Evolutionary conservation across 2,113 vertebrate genomes (phyloP).

Genomic region (Calcarius ornatus): DNA sequence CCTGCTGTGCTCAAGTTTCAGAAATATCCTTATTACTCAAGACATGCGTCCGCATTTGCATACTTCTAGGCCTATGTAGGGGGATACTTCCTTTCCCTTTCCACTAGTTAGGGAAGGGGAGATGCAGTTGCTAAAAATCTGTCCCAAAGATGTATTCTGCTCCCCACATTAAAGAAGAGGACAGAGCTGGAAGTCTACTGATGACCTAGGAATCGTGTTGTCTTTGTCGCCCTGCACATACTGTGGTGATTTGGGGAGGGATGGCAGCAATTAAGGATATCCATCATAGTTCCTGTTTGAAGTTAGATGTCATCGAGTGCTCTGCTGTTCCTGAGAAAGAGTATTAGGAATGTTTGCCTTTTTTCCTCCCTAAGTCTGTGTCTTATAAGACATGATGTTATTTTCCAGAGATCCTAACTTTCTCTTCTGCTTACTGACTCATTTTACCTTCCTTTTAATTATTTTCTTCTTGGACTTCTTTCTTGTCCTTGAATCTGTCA

Average conservation of each 20-base stretch:
- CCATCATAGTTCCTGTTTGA: neutral
- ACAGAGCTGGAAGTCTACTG: neutral
- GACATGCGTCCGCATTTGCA: neutral
- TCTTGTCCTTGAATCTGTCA: neutral
- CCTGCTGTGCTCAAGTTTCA: neutral
- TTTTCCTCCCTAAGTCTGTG: neutral
- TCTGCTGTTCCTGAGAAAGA: neutral
- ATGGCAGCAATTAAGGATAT: conserved; percentile 4
- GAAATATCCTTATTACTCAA: neutral
- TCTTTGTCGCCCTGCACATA: neutral
- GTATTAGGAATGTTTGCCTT: neutral
- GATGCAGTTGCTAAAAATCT: neutral
- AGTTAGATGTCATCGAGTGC: neutral
- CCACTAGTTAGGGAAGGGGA: neutral
- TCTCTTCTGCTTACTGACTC: neutral
- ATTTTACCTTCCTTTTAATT: neutral
- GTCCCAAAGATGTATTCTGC: neutral
- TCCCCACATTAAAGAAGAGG: neutral
- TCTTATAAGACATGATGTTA: neutral
- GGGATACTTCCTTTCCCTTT: neutral
- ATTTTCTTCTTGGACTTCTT: neutral
- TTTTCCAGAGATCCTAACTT: neutral
- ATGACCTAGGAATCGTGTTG: neutral
- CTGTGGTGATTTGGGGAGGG: neutral
- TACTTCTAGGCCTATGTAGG: neutral